A percentile compares a stretch with the other conserved stretches of the same genome.
These are phyloP conservation scores for Sericinus montela DNA, from an alignment of 2,888 invertebrate genomes.

Conservation along the genomic window DNA sequence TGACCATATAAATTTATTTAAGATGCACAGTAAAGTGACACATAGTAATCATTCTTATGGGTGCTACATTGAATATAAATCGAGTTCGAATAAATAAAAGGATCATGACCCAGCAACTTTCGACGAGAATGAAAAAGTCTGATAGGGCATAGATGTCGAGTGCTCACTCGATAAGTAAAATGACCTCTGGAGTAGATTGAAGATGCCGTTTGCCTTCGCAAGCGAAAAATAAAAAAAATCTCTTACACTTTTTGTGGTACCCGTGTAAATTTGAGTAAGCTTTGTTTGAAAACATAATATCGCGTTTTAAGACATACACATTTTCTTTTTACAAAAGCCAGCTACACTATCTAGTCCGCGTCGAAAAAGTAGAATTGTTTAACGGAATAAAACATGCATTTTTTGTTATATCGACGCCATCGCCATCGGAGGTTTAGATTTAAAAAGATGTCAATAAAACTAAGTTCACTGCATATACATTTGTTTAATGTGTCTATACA, in stretches of 20 bases:
- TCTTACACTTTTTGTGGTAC: neutral
- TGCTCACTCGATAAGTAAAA: slow-evolving; percentile 21
- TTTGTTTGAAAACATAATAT: slow-evolving; percentile 43
- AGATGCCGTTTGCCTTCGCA: slow-evolving; percentile 10
- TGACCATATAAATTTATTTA: slow-evolving; percentile 3
- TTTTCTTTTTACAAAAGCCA: slow-evolving; percentile 62
- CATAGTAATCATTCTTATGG: slow-evolving; percentile 9
- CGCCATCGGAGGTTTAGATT: slow-evolving; percentile 20
- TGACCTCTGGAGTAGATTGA: slow-evolving; percentile 15
- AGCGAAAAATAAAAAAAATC: slow-evolving; percentile 17
- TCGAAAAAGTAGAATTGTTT: slow-evolving; percentile 63
- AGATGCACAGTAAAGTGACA: slow-evolving; percentile 12
- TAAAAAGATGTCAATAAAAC: slow-evolving; percentile 25
- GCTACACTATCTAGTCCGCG: slow-evolving; percentile 51
- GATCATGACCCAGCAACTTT: slow-evolving; percentile 20
- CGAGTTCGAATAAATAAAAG: slow-evolving; percentile 21
- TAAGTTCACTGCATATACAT: slow-evolving; percentile 58
- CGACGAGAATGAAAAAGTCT: slow-evolving; percentile 18
- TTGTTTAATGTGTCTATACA: slow-evolving; percentile 74
- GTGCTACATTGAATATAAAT: slow-evolving; percentile 21
- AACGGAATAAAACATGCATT: slow-evolving; percentile 59
- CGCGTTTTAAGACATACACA: slow-evolving; percentile 56
- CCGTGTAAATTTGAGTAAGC: slow-evolving; percentile 21
- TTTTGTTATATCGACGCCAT: slow-evolving; percentile 35
- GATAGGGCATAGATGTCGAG: slow-evolving; percentile 19